phyloP scores from a whole-genome alignment of 2,113 vertebrate species.

The Xyrauchen texanus region DNA sequence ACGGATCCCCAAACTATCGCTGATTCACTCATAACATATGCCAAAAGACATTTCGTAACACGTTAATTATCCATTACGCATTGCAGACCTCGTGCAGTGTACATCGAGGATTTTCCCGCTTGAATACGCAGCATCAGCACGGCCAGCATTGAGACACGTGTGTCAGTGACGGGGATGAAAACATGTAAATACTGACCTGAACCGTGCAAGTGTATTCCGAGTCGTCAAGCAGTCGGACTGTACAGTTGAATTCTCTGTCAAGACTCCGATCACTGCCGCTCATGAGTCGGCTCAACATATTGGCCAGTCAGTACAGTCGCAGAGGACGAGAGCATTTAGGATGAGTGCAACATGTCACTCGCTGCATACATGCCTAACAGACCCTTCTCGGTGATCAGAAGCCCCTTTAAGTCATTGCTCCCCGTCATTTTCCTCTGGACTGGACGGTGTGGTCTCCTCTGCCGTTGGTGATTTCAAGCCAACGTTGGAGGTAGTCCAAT shows the following conservation, averaged over 20 bases:
- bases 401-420: constrained; percentile 23
- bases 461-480: constrained; percentile 33
- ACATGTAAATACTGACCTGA: constrained; percentile 52
- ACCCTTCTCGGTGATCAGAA: constrained; percentile 33
- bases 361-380: constrained; percentile 18
- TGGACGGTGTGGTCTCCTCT: constrained; percentile 30
- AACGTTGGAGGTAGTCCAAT: constrained; percentile 37
- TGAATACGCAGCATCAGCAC: constrained; percentile 26
- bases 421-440: constrained; percentile 17
- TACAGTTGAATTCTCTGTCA: constrained; percentile 93
- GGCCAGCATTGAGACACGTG: constrained; percentile 11
- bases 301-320: constrained; percentile 59
- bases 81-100: constrained; percentile 27
- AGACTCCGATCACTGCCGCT: constrained; percentile 92
- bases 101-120: constrained; percentile 19
- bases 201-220: constrained; percentile 96
- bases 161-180: constrained; percentile 29
- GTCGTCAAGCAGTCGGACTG: constrained; percentile 93
- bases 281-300: constrained; percentile 96
- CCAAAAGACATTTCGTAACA: neutral
- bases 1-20: constrained; percentile 8
- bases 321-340: constrained; percentile 35
- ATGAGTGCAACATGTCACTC: constrained; percentile 46
- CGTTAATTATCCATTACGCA: constrained; percentile 31
- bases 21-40: neutral